phyloP scores from a whole-genome alignment of 2,797 vertebrate species.

The Poecilia gillii region DNA sequence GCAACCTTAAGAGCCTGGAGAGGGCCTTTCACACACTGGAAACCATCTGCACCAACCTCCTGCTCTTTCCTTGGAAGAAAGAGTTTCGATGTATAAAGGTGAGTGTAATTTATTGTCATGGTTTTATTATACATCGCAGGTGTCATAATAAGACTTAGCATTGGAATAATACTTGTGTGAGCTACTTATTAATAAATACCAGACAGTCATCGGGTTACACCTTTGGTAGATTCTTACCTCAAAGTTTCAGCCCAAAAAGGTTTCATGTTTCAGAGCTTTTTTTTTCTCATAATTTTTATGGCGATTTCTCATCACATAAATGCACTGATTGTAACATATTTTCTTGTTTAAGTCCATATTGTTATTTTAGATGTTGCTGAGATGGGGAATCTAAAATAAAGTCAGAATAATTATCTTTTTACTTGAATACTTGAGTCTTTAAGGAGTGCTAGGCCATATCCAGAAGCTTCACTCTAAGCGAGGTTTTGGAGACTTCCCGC shows the following conservation, averaged over 20 bases:
- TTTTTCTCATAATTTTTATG: neutral
- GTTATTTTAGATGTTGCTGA: neutral
- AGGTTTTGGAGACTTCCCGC: neutral
- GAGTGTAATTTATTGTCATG: slow-evolving; percentile 22
- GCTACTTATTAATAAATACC: neutral
- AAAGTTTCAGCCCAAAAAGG: neutral
- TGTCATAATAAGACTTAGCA: neutral
- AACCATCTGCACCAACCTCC: slow-evolving; percentile 93
- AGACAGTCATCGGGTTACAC: neutral
- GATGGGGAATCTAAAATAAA: neutral
- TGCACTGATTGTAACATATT: neutral
- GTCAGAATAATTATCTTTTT: neutral
- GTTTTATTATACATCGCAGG: neutral
- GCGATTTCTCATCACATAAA: neutral
- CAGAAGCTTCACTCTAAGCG: neutral
- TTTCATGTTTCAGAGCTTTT: neutral
- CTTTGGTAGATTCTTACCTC: neutral
- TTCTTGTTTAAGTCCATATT: neutral
- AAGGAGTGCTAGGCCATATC: neutral
- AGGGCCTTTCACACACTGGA: slow-evolving; percentile 91
- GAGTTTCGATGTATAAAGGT: slow-evolving; percentile 98
- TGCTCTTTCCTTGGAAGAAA: slow-evolving; percentile 99
- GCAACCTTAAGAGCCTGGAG: slow-evolving; percentile 87
- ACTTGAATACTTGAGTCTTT: neutral
- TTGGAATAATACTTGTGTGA: neutral